A percentile compares a stretch with the other conserved stretches of the same genome.
Conservation (phyloP, 1,140 invertebrate species). For the Drosophila ananassae region DNA sequence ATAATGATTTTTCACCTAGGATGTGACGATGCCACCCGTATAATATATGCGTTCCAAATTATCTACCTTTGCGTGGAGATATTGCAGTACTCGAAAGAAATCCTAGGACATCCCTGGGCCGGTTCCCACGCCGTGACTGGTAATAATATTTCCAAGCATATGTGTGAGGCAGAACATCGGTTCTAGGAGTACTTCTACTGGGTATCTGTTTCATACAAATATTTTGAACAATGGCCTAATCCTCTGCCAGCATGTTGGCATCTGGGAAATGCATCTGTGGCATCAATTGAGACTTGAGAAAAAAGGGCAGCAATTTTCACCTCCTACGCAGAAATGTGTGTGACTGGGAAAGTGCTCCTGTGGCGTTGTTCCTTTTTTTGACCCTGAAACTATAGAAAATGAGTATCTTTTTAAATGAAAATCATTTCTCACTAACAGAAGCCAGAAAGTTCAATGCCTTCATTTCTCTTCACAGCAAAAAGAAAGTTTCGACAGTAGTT, state of each 20-base stretch:
- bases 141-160: conserved; percentile 45
- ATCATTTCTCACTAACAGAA: neutral
- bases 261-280: conserved; percentile 46
- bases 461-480: conserved; percentile 17
- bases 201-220: conserved; percentile 26
- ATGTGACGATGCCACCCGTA: conserved; percentile 31
- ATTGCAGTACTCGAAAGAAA: conserved; percentile 13
- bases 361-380: conserved; percentile 6
- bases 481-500: conserved; percentile 30
- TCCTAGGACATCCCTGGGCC: conserved; percentile 14
- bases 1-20: conserved; percentile 24
- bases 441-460: conserved; percentile 15
- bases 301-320: conserved; percentile 45
- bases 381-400: conserved; percentile 20
- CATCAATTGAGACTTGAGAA: conserved; percentile 8
- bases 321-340: conserved; percentile 38
- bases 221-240: conserved; percentile 32
- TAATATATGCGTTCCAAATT: conserved; percentile 27
- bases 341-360: conserved; percentile 29
- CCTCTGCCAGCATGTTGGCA: conserved; percentile 26
- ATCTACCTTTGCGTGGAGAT: conserved; percentile 8
- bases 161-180: conserved; percentile 27
- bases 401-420: neutral
- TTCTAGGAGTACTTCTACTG: conserved; percentile 13
- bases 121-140: conserved; percentile 45